These are phyloP conservation scores for Mirounga angustirostris DNA, from an alignment of 2,113 vertebrate genomes.

Conservation along the genomic window DNA sequence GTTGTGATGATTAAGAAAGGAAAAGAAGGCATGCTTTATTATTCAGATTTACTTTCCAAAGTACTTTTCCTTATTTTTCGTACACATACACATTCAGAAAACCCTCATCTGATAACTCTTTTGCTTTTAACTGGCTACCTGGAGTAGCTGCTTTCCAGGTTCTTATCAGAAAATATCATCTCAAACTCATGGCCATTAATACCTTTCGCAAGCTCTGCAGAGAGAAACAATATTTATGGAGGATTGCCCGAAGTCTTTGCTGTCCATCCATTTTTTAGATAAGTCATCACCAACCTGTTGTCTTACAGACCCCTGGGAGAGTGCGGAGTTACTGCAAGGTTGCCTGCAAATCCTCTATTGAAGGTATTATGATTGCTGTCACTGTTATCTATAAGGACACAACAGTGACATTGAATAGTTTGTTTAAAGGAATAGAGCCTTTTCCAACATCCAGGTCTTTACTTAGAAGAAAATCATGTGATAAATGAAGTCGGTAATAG, in stretches of 20 bases:
- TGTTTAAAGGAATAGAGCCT: background rate
- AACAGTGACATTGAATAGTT: background rate
- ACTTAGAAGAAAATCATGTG: background rate
- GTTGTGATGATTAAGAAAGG: background rate
- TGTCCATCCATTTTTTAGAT: constrained; percentile 26
- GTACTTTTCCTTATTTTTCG: background rate
- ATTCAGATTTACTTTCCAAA: background rate
- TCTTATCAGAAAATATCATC: background rate
- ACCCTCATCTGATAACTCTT: background rate
- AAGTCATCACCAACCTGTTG: constrained; percentile 54
- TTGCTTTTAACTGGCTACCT: background rate
- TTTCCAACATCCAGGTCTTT: background rate
- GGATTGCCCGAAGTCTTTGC: background rate
- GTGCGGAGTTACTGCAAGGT: background rate
- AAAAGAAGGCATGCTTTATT: background rate
- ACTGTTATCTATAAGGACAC: constrained; percentile 37
- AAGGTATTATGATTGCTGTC: constrained; percentile 15
- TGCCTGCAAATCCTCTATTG: background rate
- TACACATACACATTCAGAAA: background rate
- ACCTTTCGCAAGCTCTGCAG: background rate
- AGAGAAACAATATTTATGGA: background rate
- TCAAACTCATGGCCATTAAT: background rate
- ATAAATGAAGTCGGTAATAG: background rate
- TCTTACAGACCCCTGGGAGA: background rate
- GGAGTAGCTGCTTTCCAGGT: background rate